Evolutionary conservation across 2,888 invertebrate species (phyloP), one percentile per base, ranked within the genome.

Genomic region (Xestoiulus laeticollis): DNA sequence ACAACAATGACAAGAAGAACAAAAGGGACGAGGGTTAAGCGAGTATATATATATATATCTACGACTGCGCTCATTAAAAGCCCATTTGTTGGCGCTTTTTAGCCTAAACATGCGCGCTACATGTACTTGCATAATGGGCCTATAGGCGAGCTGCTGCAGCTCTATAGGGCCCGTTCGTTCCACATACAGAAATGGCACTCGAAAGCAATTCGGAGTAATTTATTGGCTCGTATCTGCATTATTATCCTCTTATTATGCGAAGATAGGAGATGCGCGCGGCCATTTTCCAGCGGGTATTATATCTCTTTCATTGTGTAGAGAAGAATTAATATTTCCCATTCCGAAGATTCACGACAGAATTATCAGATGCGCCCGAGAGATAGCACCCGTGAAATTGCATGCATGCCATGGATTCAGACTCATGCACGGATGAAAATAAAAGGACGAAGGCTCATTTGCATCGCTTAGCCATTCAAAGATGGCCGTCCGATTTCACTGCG

Each of bases 201-300:
- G 59, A 78, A 78, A 78, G 78, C 78, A 26, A 78, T 78, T 78
- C 26, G 26, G 26, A 14, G 26, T 78, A 78, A 78, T 78, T 78
- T 78, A 78, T 78, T 78, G 14, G 78, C 78, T 78, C 8, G 8
- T 78, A 78, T 78, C 78, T 78, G 78, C 78, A 30, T 78, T 78
- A 78, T 78, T 78, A 78, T 78, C 78, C 78, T 78, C 30, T 78
- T 30, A 30, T 78, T 78, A 78, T 78, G 78, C 78, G 78, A 59
- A 59, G 59, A 59, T 59, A 59, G 59, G 78, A 78, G 26, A 30
- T 14, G 78, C 78, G 30, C 78, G 68, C 68, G 8, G 22, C 8
- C 26, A 68, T 68, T 68, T 68, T 68, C 68, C 68, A 68, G 26
- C 78, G 30, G 30, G 78, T 78, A 78, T 78, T 78, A 1, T 14